Conservation (phyloP, 2,888 invertebrate genomes). For the Malacosoma neustria region DNA sequence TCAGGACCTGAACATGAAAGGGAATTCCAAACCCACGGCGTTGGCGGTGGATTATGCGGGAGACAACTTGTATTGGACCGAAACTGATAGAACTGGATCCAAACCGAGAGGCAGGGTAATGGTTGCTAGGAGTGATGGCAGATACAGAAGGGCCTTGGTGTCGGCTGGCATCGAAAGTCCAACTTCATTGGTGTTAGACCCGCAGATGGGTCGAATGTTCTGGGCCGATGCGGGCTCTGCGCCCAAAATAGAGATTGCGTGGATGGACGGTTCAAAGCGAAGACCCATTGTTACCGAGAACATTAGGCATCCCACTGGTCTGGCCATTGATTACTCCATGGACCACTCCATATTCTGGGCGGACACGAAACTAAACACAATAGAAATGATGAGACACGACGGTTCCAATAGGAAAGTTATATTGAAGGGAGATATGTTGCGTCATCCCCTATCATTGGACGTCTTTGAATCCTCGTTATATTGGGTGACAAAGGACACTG, state of each 20-base stretch:
- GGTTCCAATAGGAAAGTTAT: constrained; percentile 84
- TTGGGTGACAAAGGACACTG: constrained; percentile 94
- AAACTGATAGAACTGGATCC: constrained; percentile 83
- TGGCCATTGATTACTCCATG: constrained; percentile 93
- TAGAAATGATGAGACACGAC: constrained; percentile 89
- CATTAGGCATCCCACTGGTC: constrained; percentile 89
- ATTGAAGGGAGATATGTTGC: constrained; percentile 80
- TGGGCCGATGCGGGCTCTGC: constrained; percentile 95
- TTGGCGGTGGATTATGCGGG: constrained; percentile 96
- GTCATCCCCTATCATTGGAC: constrained; percentile 90
- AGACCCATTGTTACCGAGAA: constrained; percentile 86
- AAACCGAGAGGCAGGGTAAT: constrained; percentile 87
- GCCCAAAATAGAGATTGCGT: constrained; percentile 94
- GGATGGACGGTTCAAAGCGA: constrained; percentile 97
- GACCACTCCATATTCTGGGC: constrained; percentile 96
- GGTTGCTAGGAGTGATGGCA: constrained; percentile 91
- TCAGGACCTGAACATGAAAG: constrained; percentile 91
- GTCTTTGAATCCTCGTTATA: constrained; percentile 95
- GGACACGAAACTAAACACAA: constrained; percentile 92
- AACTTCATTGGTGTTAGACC: constrained; percentile 91
- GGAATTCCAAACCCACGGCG: constrained; percentile 88
- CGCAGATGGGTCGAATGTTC: constrained; percentile 88
- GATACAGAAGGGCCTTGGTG: constrained; percentile 88
- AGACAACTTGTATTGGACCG: constrained; percentile 96
- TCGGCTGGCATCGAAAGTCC: constrained; percentile 88